Evolutionary conservation across 2,113 vertebrate species (phyloP), one percentile per base, ranked within the genome.

Genomic region (Globicephala melas): DNA sequence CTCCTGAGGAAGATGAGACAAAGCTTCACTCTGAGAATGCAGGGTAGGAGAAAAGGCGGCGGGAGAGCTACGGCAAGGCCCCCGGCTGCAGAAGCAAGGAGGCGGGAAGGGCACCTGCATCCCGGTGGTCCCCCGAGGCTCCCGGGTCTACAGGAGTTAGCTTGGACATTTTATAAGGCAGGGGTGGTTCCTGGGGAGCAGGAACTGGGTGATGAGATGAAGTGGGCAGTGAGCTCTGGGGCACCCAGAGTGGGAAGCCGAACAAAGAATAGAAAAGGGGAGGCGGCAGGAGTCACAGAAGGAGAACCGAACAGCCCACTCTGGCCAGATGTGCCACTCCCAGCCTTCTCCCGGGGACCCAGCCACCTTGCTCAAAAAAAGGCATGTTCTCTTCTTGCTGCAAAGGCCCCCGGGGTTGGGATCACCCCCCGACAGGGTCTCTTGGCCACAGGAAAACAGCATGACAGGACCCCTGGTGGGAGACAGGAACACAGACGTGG

Each of bases 371-470:
- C 90, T 96, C 55, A 70, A 81, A 44, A 60, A 58, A n/a, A 84
- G 8, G 84, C 20, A 68, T 0, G 20, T 25, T 36, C 18, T 91
- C 92, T 88, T 91, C 89, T 79, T 20, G 60, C 73, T 76, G 87
- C 83, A 50, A 68, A 94, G 76, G 36, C 21, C 87, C 50, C 74
- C 55, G 8, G 23, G 15, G 38, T 15, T 28, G 55, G 85, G 68
- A 8, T 77, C 44, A 26, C 53, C 53, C 63, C 55, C 53, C 14
- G 8, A 55, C 9, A 74, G 55, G 44, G 47, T 60, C 36, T 91
- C 86, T 81, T 83, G 95, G 94, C 31, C 81, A 91, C 67, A 25
- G 96, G 95, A 96, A 95, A 83, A 87, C 94, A 96, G 86, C 95
- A 96, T 1, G 76, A 65, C n/a, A 93, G 74, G 92, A 47, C 60